Evolutionary conservation across 2,797 vertebrate species (phyloP).

Genomic region (Hydrolagus colliei): DNA sequence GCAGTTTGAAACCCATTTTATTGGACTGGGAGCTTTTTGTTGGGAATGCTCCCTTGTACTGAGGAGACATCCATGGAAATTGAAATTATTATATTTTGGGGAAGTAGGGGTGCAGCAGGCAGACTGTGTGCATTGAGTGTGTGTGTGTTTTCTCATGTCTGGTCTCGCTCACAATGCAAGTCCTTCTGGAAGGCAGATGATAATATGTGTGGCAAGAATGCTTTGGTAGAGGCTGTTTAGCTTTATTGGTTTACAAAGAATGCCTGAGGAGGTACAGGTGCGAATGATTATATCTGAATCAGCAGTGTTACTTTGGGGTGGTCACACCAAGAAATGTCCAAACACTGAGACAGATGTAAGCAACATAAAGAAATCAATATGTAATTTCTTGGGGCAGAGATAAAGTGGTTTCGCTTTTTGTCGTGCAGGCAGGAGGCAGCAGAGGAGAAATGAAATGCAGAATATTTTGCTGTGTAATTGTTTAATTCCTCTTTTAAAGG

Average conservation of each 20-base stretch:
- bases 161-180: background rate
- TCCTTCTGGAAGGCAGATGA: background rate
- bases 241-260: no score
- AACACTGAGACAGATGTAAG: background rate
- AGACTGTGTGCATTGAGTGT: background rate
- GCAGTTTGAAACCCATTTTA: background rate
- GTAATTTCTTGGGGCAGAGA: background rate
- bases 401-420: background rate
- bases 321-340: background rate
- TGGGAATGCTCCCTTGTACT: background rate
- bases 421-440: no score
- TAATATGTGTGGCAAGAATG: background rate
- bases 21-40: background rate
- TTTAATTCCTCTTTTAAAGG: background rate
- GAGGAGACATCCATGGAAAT: background rate
- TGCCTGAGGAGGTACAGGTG: slow-evolving; percentile 17
- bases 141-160: background rate
- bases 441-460: background rate
- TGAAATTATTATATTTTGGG: background rate
- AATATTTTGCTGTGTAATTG: background rate
- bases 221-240: background rate
- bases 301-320: background rate
- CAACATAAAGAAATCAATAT: slow-evolving; percentile 1
- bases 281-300: background rate
- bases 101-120: background rate